These are phyloP conservation scores for Silvanus unidentatus DNA, from an alignment of 2,888 invertebrate species.

Conservation along the genomic window DNA sequence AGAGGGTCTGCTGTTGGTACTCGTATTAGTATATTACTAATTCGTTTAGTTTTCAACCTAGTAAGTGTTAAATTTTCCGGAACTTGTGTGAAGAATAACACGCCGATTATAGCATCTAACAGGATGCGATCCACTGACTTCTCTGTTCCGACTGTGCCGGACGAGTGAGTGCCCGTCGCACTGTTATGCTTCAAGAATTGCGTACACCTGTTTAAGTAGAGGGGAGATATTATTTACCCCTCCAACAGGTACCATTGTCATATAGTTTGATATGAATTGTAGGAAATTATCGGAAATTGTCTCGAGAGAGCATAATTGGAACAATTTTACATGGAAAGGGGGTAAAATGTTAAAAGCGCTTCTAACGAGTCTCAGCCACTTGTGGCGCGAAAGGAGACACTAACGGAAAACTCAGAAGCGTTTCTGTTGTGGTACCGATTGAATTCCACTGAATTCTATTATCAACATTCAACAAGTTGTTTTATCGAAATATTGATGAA, in stretches of 20 bases:
- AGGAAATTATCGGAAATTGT: constrained; percentile 26
- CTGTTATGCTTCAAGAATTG: constrained; percentile 49
- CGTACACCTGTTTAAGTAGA: constrained; percentile 46
- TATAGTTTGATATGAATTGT: constrained; percentile 30
- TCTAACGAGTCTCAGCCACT: constrained; percentile 13
- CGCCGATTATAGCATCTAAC: constrained; percentile 8
- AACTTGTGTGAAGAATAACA: too few species aligned
- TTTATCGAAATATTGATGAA: too few species aligned
- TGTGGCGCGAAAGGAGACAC: too few species aligned
- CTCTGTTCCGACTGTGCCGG: constrained; percentile 47
- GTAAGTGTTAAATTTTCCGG: too few species aligned
- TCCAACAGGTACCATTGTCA: constrained; percentile 42
- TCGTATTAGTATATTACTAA: too few species aligned
- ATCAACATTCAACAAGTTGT: too few species aligned
- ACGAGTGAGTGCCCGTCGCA: constrained; percentile 46
- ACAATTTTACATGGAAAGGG: constrained; percentile 13
- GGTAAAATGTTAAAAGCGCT: constrained; percentile 14
- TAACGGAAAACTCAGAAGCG: too few species aligned
- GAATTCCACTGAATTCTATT: too few species aligned
- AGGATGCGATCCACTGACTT: constrained; percentile 35
- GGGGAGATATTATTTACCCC: constrained; percentile 39
- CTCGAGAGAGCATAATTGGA: constrained; percentile 10
- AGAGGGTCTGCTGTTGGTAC: too few species aligned
- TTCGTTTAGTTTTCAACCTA: too few species aligned
- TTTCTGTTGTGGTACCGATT: too few species aligned